Base-by-base conservation (phyloP, 2,888 invertebrate species). In the Acleris emargana region DNA sequence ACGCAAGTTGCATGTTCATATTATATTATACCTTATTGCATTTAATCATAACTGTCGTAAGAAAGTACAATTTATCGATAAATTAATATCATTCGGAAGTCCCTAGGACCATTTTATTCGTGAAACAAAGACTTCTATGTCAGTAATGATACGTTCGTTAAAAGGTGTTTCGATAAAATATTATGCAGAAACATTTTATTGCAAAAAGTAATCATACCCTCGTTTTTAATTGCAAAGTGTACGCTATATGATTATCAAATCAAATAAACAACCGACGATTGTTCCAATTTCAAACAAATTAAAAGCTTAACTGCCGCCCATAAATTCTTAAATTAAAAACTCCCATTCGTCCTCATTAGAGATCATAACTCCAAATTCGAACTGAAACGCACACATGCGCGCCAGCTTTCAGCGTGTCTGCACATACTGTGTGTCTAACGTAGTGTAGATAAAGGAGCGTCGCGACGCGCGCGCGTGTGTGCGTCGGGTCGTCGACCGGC, bases 401-500 rank as follows among this genome's bases (percentile, higher is more conserved):
- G 59, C 25, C 32, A 58, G 55, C 70, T 72, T 72, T 73, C 71
- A 68, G 69, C 67, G 66, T 70, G 16, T 70, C 58, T 54, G 68
- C 45, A 69, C 67, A 68, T 51, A 57, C 18, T 70, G 71, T 73
- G 73, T 52, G 72, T 64, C 62, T 66, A 50, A 68, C 72, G 72
- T 76, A 73, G 62, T 72, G 72, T 76, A 73, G 62, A 69, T 68
- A 79, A 64, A 73, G 32, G 49, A 32, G 58, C 72, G 72, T 73
- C 70, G 67, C 70, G 71, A 72, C 69, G 70, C 54, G 68, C 69
- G 77, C 69, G 69, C 64, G 62, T 68, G 69, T 73, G 69, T 74
- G 71, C 72, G 71, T 57, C 67, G 73, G 81, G 78, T 77, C 81
- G 73, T 58, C 75, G 79, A 81, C 81, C 82, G 76, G 76, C 81